These are phyloP conservation scores for Mesocricetus auratus DNA, from an alignment of 2,113 vertebrate species.

Conservation along the genomic window DNA sequence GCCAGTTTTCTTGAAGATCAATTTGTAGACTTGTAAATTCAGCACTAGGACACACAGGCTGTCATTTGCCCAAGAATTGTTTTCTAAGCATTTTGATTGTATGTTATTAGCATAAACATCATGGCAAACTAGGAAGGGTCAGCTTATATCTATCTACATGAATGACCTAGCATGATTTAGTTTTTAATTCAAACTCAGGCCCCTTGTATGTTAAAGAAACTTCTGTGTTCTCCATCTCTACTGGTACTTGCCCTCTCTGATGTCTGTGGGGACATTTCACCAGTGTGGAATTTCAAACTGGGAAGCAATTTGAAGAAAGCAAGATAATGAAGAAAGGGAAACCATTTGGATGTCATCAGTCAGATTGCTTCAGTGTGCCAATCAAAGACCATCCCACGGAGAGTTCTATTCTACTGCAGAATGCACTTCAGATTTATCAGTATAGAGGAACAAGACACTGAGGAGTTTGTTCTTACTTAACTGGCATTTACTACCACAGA, in stretches of 20 bases:
- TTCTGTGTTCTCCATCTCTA: neutral
- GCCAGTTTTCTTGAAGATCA: neutral
- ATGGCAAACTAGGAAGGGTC: neutral
- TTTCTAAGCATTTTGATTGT: neutral
- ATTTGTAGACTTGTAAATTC: neutral
- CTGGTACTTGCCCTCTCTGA: neutral
- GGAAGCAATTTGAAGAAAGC: neutral
- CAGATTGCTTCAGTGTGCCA: neutral
- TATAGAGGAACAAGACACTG: neutral
- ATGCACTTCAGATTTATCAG: neutral
- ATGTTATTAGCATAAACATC: conserved; percentile 20
- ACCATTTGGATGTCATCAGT: neutral
- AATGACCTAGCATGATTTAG: neutral
- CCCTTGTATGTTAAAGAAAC: neutral
- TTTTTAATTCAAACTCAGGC: neutral
- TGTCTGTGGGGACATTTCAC: neutral
- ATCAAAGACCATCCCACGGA: neutral
- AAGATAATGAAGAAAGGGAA: neutral
- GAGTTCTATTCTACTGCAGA: neutral
- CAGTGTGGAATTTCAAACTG: neutral
- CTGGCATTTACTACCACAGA: neutral
- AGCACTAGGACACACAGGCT: neutral
- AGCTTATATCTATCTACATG: neutral
- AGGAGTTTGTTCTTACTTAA: neutral
- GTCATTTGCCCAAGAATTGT: neutral